Evolutionary conservation across 2,113 vertebrate species (phyloP), one percentile per base, ranked within the genome.

Genomic region (Proteles cristata): DNA sequence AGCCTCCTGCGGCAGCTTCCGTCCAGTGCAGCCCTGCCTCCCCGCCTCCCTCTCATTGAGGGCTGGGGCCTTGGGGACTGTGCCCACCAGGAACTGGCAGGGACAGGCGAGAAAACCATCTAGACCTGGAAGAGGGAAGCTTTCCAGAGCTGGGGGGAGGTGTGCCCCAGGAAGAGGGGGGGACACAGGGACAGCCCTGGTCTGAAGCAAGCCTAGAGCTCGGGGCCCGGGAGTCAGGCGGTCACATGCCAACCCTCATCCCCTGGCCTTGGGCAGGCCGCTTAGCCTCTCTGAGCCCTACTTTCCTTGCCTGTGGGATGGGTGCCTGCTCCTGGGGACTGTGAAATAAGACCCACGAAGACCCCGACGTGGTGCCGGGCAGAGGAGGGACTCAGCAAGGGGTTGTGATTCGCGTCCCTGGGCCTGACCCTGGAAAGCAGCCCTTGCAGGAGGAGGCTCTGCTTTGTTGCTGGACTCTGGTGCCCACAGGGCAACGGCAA

Each of bases 231-330:
- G 65, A 61, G 31, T 5, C 48, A 1, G 10, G 15, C 7, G 28
- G 16, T 31, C 83, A 15, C 0, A 5, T 0, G n/a, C 14, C n/a
- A 35, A 2, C 35, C 66, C 0, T 5, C 1, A 55, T 0, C 9
- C 63, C 58, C 58, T 48, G 58, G 50, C 81, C 58, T 53, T 39
- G 43, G 43, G n/a, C 80, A 88, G 43, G 21, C 33, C 14, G 0
- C 39, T 23, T 4, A 25, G 15, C 39, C 26, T n/a, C 61, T 39
- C 19, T 7, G 6, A 31, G 79, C 10, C 21, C 45, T 33, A 12
- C 43, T 66, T 21, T 88, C 48, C 35, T 87, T 55, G 14, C 35
- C 88, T 88, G 0, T 68, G 68, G 82, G 48, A 21, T 3, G 50
- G 53, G 14, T n/a, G n/a, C 31, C 76, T 63, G 26, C 43, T 6